phyloP scores from a whole-genome alignment of 1,140 invertebrate species.

The Micrasema minimum region DNA sequence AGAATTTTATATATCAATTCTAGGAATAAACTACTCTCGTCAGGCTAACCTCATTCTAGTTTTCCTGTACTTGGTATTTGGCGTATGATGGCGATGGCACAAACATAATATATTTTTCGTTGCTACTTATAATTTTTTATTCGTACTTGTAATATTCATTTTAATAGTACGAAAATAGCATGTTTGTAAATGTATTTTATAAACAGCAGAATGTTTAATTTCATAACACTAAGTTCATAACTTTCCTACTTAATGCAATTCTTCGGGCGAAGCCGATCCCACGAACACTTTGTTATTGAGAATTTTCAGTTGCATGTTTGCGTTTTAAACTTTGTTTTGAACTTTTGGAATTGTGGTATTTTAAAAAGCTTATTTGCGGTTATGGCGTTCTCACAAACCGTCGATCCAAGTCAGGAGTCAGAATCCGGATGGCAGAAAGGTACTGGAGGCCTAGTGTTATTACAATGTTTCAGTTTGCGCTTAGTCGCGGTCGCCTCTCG shows the following conservation, averaged over 20 bases:
- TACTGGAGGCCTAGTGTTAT: slow-evolving; percentile 8
- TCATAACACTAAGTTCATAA: no score
- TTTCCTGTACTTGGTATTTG: no score
- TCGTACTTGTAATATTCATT: no score
- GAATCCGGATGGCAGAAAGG: slow-evolving; percentile 9
- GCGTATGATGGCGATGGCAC: no score
- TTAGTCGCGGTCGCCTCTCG: slow-evolving; percentile 34
- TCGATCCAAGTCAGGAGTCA: slow-evolving; percentile 4
- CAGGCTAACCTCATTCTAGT: no score
- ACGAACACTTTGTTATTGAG: slow-evolving; percentile 9
- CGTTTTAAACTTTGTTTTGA: slow-evolving; percentile 23
- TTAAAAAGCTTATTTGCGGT: slow-evolving; percentile 31
- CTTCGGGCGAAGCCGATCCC: no score
- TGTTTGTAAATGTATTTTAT: no score
- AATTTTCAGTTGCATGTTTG: slow-evolving; percentile 17
- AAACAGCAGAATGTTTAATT: background rate
- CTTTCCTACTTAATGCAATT: no score
- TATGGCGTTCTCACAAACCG: slow-evolving; percentile 19
- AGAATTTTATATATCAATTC: background rate
- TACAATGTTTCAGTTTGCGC: slow-evolving; percentile 51
- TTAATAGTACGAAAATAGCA: no score
- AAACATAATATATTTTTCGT: no score
- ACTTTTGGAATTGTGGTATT: slow-evolving; percentile 27
- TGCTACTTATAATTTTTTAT: no score
- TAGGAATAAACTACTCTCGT: no score